Conservation (phyloP, 2,113 vertebrate genomes). For the Oncorhynchus keta region DNA sequence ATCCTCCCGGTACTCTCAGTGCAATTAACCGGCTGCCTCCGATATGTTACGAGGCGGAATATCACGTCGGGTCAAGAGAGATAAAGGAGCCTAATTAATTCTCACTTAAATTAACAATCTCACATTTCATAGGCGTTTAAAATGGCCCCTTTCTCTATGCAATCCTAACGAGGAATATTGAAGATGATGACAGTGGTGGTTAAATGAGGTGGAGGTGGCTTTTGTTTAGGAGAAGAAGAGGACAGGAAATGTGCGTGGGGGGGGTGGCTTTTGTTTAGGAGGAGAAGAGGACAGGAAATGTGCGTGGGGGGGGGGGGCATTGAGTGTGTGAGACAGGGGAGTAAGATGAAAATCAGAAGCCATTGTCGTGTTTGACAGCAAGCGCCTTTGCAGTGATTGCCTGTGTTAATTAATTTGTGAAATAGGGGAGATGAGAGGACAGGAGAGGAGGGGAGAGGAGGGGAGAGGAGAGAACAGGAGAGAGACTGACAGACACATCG, state of each 20-base stretch:
- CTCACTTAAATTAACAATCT: slow-evolving; percentile 70
- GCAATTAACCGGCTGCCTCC: slow-evolving; percentile 68
- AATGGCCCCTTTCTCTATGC: slow-evolving; percentile 52
- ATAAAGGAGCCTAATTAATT: slow-evolving; percentile 70
- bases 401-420: slow-evolving; percentile 70
- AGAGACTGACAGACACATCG: slow-evolving; percentile 71
- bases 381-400: slow-evolving; percentile 73
- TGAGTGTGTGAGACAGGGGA: background rate
- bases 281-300: background rate
- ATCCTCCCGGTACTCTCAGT: slow-evolving; percentile 52
- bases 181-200: slow-evolving; percentile 14
- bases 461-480: slow-evolving; percentile 33
- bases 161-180: slow-evolving; percentile 43
- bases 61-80: slow-evolving; percentile 62
- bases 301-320: slow-evolving; percentile 35
- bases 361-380: slow-evolving; percentile 71
- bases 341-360: slow-evolving; percentile 64
- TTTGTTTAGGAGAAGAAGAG: background rate
- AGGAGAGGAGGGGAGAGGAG: no score
- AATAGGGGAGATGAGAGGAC: slow-evolving; percentile 55
- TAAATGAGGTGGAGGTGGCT: slow-evolving; percentile 19
- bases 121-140: slow-evolving; percentile 57
- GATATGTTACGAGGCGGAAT: slow-evolving; percentile 66
- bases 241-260: slow-evolving; percentile 23
- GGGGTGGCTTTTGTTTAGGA: slow-evolving; percentile 16